Evolutionary conservation across 2,797 vertebrate genomes (phyloP).

Genomic region (Pseudocheirus occidentalis): DNA sequence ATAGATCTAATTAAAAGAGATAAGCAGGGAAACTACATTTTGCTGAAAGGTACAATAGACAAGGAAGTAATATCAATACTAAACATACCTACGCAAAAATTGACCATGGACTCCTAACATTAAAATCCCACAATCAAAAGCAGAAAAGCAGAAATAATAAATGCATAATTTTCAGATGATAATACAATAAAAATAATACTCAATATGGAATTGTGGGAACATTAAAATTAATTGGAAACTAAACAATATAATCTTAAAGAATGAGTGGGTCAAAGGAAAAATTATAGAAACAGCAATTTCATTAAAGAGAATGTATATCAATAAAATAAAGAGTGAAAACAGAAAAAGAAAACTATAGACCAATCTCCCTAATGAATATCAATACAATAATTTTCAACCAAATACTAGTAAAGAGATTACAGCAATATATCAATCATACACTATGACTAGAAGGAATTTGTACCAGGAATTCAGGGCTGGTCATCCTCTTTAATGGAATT

Average conservation of each 20-base stretch:
- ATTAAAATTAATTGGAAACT: neutral
- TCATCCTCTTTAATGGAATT: neutral
- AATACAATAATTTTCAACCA: neutral
- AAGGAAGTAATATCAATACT: neutral
- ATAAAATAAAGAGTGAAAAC: neutral
- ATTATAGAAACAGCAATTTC: neutral
- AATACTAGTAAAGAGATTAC: neutral
- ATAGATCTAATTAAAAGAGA: neutral
- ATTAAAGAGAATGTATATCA: neutral
- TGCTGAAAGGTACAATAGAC: neutral
- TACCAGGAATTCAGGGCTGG: neutral
- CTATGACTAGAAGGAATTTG: neutral
- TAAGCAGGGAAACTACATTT: neutral
- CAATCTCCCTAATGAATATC: neutral
- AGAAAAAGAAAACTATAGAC: neutral
- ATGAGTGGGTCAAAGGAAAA: neutral
- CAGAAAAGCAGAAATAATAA: neutral
- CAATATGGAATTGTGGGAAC: neutral
- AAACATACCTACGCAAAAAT: neutral
- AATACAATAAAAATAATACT: too few relatives aligned
- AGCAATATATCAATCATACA: neutral
- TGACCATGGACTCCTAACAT: neutral
- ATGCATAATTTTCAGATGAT: neutral
- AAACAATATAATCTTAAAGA: neutral
- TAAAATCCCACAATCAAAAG: neutral